phyloP scores from a whole-genome alignment of 2,113 vertebrate genomes.

The Callopanchax toddi region DNA sequence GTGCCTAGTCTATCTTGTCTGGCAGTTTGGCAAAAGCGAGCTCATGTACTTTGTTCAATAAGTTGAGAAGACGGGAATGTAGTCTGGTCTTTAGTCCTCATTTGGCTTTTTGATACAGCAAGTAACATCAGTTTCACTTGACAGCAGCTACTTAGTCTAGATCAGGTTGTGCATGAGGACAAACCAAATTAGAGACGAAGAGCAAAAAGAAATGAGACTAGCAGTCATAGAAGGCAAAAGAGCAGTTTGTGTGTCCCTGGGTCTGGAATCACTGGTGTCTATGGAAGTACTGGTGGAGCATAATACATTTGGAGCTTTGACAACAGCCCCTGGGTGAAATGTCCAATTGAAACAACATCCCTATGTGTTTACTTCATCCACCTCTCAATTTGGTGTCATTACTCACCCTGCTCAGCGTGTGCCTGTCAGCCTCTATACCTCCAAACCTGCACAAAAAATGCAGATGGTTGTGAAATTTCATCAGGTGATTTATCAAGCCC shows the following conservation, averaged over 20 bases:
- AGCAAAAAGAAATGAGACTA: constrained; percentile 8
- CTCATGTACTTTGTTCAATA: constrained; percentile 28
- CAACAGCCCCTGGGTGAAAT: constrained; percentile 50
- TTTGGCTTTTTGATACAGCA: constrained; percentile 11
- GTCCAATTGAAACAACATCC: constrained; percentile 65
- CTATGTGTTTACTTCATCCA: constrained; percentile 53
- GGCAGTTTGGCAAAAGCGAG: constrained; percentile 28
- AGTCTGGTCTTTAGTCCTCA: constrained; percentile 14
- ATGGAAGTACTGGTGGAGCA: constrained; percentile 28
- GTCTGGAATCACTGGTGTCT: constrained; percentile 37
- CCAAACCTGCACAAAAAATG: constrained; percentile 53
- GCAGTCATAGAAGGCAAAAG: constrained; percentile 20
- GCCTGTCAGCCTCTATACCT: constrained; percentile 48
- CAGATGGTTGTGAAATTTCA: constrained; percentile 58
- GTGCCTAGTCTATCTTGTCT: constrained; percentile 9
- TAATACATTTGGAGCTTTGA: constrained; percentile 57
- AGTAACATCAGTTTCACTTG: constrained; percentile 32
- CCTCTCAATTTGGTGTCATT: constrained; percentile 54
- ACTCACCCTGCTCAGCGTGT: constrained; percentile 59
- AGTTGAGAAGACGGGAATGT: constrained; percentile 18
- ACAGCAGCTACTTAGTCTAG: constrained; percentile 31
- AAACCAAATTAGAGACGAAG: constrained; percentile 22
- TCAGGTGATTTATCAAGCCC: constrained; percentile 57
- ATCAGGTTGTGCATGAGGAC: constrained; percentile 28
- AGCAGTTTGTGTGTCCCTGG: constrained; percentile 18